Percentiles rank a stretch among this genome's conserved stretches.
Evolutionary conservation across 2,113 vertebrate genomes (phyloP).

Genomic region (Microcebus griseorufus): DNA sequence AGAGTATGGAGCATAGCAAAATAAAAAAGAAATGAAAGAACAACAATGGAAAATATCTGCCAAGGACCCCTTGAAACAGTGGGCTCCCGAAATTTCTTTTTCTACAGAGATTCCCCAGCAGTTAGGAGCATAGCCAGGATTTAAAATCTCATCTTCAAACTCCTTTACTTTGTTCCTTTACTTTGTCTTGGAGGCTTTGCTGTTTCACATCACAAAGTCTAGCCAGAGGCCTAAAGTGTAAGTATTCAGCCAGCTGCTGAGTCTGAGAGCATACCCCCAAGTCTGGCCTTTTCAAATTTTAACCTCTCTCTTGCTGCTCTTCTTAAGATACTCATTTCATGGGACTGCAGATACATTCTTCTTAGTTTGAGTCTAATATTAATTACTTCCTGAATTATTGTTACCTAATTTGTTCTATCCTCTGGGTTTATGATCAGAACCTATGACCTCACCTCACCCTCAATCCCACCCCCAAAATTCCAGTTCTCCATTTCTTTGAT

Average conservation of each 20-base stretch:
- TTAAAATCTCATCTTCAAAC: neutral
- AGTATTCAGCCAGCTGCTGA: neutral
- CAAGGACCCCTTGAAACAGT: neutral
- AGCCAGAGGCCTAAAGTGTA: neutral
- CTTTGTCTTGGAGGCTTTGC: neutral
- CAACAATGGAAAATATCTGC: neutral
- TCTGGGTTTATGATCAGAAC: neutral
- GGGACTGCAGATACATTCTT: neutral
- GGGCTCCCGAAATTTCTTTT: neutral
- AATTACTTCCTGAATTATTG: neutral
- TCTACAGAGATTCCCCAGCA: neutral
- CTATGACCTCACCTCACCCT: neutral
- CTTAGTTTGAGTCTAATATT: neutral
- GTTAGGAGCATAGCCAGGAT: neutral
- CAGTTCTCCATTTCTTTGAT: conserved; percentile 33
- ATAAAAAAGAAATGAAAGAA: neutral
- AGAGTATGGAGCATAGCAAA: neutral
- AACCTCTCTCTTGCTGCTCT: neutral
- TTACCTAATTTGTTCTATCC: neutral
- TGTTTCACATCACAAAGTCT: neutral
- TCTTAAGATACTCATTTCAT: neutral
- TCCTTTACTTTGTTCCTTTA: neutral
- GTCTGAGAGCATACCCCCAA: neutral
- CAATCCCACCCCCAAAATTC: neutral
- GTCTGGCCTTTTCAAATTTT: neutral